These are phyloP conservation scores for Pseudotriccus pelzelni DNA, from an alignment of 2,797 vertebrate genomes.

Conservation along the genomic window DNA sequence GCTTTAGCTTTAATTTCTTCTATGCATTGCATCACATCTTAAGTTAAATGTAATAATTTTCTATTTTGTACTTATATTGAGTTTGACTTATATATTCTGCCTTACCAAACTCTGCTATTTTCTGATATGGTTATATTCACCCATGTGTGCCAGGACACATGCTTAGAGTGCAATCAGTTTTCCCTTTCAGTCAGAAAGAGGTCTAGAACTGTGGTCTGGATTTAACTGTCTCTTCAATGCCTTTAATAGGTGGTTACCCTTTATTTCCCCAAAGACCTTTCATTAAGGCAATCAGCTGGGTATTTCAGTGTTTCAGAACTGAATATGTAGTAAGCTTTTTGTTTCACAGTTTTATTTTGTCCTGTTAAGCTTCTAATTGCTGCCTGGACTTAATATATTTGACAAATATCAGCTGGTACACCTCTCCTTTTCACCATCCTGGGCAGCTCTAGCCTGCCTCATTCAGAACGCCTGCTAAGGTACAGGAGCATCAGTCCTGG, in stretches of 20 bases:
- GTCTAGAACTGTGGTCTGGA: neutral
- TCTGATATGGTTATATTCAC: neutral
- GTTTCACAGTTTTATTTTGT: neutral
- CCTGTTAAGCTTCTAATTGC: neutral
- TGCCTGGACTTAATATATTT: neutral
- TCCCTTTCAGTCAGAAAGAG: neutral
- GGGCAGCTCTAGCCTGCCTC: neutral
- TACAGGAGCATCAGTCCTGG: neutral
- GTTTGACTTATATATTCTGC: neutral
- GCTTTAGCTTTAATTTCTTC: neutral
- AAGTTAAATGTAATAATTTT: neutral
- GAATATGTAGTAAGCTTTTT: neutral
- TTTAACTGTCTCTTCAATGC: neutral
- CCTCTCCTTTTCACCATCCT: neutral
- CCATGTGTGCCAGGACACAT: neutral
- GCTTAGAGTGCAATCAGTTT: neutral
- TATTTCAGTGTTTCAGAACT: constrained; percentile 11
- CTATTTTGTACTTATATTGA: neutral
- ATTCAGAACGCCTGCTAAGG: neutral
- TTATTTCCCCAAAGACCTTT: neutral
- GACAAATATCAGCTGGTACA: neutral
- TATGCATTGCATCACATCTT: neutral
- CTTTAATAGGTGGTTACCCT: neutral
- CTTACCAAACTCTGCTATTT: neutral
- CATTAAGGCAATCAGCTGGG: neutral